Evolutionary conservation across 37 sponge, comb jelly and placozoan species (phyloP), one percentile per base, ranked within the genome.

Genomic region (Agelas oroides): DNA sequence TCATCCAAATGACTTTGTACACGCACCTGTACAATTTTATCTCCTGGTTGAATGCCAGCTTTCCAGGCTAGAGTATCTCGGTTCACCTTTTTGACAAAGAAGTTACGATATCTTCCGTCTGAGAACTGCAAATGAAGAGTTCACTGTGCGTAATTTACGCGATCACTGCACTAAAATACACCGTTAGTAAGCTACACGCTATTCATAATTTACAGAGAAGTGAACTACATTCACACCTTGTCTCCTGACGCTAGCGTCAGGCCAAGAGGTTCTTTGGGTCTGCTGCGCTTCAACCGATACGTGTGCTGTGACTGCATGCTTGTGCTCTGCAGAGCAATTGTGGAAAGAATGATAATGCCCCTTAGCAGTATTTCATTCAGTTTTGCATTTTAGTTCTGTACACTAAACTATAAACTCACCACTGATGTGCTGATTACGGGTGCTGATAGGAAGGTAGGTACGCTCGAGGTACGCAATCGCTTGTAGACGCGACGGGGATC

Each of bases 1-100:
- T 46, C 46, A 46, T 46, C 46, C 8, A 46, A 8, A 3, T 46
- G 46, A 12, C 46, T 46, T 3, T 46, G 46, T 8, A 3, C 31
- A n/a, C n/a, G n/a, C 66, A 94, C 94, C 91, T 94, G 71, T 11
- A 94, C 53, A 33, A 94, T 89, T 33, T 79, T 86, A 77, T 94
- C 94, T 28, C 84, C 84, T 13, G 87, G 80, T 68, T 72, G n/a
- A 13, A 94, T 38, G 1, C 94, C 94, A 15, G 91, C 90, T 30
- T 68, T 81, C 41, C 65, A 71, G 23, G 86, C 94, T 24, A 88
- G 83, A 18, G 78, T 83, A 23, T 84, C 83, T 38, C 62, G 57
- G 20, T 86, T 59, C 5, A 91, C 91, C 23, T 77, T 63, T 59
- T 86, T 91, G 31, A 91, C 85, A 35, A 71, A 71, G 63, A 77